Conservation (phyloP, 2,113 vertebrate genomes). For the Chaetodon auriga region DNA sequence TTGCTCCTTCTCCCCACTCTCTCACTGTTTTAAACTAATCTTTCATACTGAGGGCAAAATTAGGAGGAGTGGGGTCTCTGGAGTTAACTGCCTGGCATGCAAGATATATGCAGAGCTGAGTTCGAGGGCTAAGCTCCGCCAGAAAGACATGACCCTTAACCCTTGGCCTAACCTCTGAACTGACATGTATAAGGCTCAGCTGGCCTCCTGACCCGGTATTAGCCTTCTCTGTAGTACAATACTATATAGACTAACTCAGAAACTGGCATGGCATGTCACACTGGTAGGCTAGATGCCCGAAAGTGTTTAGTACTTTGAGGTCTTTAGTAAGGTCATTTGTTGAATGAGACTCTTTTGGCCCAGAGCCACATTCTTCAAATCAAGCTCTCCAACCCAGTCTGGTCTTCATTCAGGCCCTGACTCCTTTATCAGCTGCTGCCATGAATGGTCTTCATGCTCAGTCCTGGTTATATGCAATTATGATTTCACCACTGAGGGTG, state of each 20-base stretch:
- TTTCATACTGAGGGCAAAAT: constrained; percentile 53
- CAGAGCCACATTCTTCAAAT: no score
- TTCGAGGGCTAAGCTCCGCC: constrained; percentile 69
- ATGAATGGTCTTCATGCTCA: constrained; percentile 16
- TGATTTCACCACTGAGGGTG: constrained; percentile 35
- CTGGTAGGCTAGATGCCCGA: not conserved
- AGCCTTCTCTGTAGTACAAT: constrained; percentile 40
- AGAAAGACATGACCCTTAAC: constrained; percentile 63
- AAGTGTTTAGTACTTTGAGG: not conserved
- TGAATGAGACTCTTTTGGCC: no score
- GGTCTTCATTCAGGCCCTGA: not conserved
- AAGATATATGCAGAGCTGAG: constrained; percentile 66
- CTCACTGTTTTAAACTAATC: constrained; percentile 47
- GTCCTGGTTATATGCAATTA: constrained; percentile 22
- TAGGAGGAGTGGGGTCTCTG: constrained; percentile 38
- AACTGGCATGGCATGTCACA: constrained; percentile 13
- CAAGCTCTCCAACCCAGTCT: no score
- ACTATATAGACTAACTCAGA: constrained; percentile 36
- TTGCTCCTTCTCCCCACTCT: constrained; percentile 14
- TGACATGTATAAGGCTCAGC: constrained; percentile 49
- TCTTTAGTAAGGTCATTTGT: no score
- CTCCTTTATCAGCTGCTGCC: constrained; percentile 4
- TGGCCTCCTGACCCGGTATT: constrained; percentile 49
- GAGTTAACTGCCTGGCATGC: constrained; percentile 55
- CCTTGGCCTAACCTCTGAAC: constrained; percentile 58